Evolutionary conservation across 2,888 invertebrate species (phyloP).

Genomic region (Xylocampa areola): DNA sequence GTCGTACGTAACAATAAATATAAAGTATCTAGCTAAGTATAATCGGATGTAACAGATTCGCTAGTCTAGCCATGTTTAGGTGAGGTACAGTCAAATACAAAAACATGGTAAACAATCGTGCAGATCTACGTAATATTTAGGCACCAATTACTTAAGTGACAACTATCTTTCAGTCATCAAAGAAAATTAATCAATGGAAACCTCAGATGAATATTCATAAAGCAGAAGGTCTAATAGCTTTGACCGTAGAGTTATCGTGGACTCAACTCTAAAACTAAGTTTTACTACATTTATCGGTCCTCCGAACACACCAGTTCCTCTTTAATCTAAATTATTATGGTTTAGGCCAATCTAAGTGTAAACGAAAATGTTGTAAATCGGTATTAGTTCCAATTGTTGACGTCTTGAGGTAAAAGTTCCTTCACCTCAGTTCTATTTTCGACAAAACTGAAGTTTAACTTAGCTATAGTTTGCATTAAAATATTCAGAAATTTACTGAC

Average conservation of each 20-base stretch:
- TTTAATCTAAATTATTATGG: constrained; percentile 17
- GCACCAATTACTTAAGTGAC: constrained; percentile 19
- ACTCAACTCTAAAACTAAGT: constrained; percentile 23
- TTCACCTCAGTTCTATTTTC: constrained; percentile 22
- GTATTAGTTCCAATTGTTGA: constrained; percentile 2
- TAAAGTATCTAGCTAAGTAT: constrained; percentile 34
- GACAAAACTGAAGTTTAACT: constrained; percentile 9
- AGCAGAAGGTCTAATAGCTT: constrained; percentile 12
- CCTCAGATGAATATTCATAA: constrained; percentile 44
- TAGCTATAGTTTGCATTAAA: constrained; percentile 17
- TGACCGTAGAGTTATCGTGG: constrained; percentile 17
- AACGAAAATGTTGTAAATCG: constrained; percentile 9
- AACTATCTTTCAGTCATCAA: constrained; percentile 30
- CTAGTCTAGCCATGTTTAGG: constrained; percentile 47
- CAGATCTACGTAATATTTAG: constrained; percentile 22
- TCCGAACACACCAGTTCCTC: constrained; percentile 9
- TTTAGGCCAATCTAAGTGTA: constrained; percentile 6
- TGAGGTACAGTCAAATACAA: constrained; percentile 42
- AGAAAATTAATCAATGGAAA: constrained; percentile 37
- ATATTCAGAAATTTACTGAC: constrained; percentile 29
- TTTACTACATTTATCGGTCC: constrained; percentile 20
- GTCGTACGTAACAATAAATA: constrained; percentile 36
- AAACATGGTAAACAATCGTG: constrained; percentile 30
- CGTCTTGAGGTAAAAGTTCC: constrained; percentile 12
- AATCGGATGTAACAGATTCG: constrained; percentile 41